Evolutionary conservation across 1,140 invertebrate species (phyloP), one percentile per base, ranked within the genome.

Genomic region (Venustaconcha ellipsiformis): DNA sequence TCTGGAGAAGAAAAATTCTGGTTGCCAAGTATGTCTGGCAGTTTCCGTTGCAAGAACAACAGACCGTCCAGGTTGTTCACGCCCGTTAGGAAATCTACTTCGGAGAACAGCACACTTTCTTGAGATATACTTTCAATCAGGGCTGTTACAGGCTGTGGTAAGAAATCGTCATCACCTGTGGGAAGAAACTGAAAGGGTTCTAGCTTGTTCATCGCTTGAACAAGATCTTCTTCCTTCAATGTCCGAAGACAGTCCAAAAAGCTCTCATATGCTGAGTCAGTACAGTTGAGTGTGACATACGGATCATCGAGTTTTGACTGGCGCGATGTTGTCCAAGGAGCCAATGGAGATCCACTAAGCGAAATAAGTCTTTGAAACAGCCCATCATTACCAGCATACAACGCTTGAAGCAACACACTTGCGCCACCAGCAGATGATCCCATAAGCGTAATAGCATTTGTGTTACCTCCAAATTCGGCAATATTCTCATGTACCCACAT

Each of bases 401-500:
- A 30, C 0, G 75, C 75, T 15, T 77, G 75, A 55, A 62, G 67
- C 57, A 77, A 30, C 17, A 23, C 75, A 55, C 75, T 77, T 14
- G 65, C 75, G n/a, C 70, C 75, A 11, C 75, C 75, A 14, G 70
- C 75, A 13, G 37, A 64, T 11, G 72, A 57, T 15, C 75, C 75
- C 70, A 77, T 72, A 30, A 77, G 20, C 4, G 75, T 72, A 30
- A 77, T 77, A 55, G 72, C 67, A 26, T 68, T 26, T 14, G 72
- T 37, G 57, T 77, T 58, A 23, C 75, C 75, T 8, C 75, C 75
- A 57, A 77, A 77, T 11, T 65, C 18, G 1, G 65, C 75, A 14
- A 77, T 77, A 30, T 77, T 77, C 48, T 77, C 72, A 60, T 70
- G 55, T 11, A 77, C 59, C 75, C 75, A 77, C 15, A 57, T 57